Base-by-base conservation (phyloP, 53 echinoderm and acorn worm genomes). In the Pentamera pediparva region DNA sequence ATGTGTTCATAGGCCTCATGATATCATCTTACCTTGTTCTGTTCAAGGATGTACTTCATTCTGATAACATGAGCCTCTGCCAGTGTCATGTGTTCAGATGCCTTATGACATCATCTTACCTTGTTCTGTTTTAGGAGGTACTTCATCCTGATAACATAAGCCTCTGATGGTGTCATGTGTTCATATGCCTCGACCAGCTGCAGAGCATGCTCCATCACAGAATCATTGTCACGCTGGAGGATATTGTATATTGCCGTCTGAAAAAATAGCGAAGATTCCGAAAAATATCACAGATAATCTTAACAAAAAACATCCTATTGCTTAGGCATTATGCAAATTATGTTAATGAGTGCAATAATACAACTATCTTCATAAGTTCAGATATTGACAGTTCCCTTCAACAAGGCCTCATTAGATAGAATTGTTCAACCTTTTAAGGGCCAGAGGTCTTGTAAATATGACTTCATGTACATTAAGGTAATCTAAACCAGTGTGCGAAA, bases 11-110 rank as follows among this genome's bases (percentile, higher is more conserved):
- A 34, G 61, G 28, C 61, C 31, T 61, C 61, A n/a, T n/a, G n/a
- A n/a, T n/a, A n/a, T n/a, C 21, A 13, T 55, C 65, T 65, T 24
- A 65, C 65, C 65, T 65, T 65, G 13, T 65, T 65, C 26, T 65
- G 65, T 20, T 21, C 39, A 2, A 65, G 65, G 25, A 65, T 38
- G 5, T 26, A 65, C 3, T 33, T 35, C 37, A 61, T 61, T 61
- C 61, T 61, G 61, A 61, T 29, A 34, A 61, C 10, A 29, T 61
- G 33, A 61, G 61, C 61, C 12, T 32, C 28, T 34, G 33, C 10
- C 10, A 34, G 61, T 9, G 61, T 28, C 12, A 61, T 32, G 32
- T 61, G 28, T 29, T 61, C n/a, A n/a, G n/a, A n/a, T n/a, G n/a
- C 1, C n/a, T 12, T 15, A 1, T 12, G n/a, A n/a, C 47, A 45